phyloP scores from a whole-genome alignment of 1,140 invertebrate species.

The Arctopsyche grandis region DNA sequence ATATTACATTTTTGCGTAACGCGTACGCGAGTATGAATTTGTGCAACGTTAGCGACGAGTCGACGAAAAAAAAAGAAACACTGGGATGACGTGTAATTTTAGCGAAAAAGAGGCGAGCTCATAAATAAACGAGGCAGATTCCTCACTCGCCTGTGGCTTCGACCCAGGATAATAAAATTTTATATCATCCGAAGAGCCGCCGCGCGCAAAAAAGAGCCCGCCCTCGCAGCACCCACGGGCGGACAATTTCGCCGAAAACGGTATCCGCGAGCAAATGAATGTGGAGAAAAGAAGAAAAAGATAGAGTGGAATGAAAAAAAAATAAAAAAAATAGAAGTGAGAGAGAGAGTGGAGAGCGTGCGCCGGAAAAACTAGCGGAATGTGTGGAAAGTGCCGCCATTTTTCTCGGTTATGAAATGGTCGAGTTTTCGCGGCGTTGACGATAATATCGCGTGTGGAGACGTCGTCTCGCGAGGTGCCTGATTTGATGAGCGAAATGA shows the following conservation, averaged over 20 bases:
- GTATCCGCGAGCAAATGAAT: constrained; percentile 23
- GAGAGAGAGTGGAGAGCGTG: not conserved
- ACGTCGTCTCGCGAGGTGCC: constrained; percentile 10
- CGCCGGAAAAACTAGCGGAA: constrained; percentile 11
- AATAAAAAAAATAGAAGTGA: not conserved
- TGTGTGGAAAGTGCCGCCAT: constrained; percentile 30
- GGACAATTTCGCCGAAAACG: constrained; percentile 26
- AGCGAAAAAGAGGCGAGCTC: constrained; percentile 32
- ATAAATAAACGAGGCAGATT: constrained; percentile 39
- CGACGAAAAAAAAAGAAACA: constrained; percentile 24
- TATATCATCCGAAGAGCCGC: constrained; percentile 35
- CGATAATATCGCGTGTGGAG: constrained; percentile 39
- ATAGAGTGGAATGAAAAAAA: not conserved
- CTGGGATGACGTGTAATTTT: constrained; percentile 35
- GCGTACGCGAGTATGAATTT: constrained; percentile 21
- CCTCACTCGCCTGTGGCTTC: constrained; percentile 37
- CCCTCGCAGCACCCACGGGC: constrained; percentile 28
- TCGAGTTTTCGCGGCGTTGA: constrained; percentile 23
- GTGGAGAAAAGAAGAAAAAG: not conserved
- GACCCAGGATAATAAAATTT: constrained; percentile 38
- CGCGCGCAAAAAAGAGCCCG: constrained; percentile 16
- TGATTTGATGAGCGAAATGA: constrained; percentile 26
- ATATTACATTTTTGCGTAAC: constrained; percentile 21
- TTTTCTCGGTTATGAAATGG: constrained; percentile 27
- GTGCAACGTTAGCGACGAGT: constrained; percentile 14